A percentile compares a stretch with the other conserved stretches of the same genome.
These are phyloP conservation scores for Portevinia maculata DNA, from an alignment of 2,888 invertebrate genomes.

Conservation along the genomic window DNA sequence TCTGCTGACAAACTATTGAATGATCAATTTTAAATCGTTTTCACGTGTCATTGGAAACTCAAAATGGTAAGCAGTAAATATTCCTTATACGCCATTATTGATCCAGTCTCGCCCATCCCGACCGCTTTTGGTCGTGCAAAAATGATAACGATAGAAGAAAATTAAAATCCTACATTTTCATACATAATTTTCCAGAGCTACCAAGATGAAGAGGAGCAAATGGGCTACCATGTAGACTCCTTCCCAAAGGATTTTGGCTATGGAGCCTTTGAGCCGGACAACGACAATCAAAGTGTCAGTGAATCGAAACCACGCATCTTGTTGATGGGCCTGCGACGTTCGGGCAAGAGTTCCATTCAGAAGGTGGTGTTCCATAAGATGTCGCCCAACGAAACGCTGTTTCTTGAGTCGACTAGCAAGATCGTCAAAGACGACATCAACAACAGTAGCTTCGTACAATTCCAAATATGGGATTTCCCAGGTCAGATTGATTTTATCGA, in stretches of 20 bases:
- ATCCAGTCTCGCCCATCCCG: too few relatives aligned
- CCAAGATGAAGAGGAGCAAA: conserved; percentile 85
- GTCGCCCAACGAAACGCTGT: conserved; percentile 99
- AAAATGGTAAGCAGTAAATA: conserved; percentile 46
- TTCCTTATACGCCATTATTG: neutral
- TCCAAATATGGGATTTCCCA: conserved; percentile 99
- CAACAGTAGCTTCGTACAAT: conserved; percentile 97
- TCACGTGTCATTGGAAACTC: conserved; percentile 51
- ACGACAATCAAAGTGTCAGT: conserved; percentile 84
- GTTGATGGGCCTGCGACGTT: conserved; percentile 96
- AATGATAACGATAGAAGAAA: conserved; percentile 33
- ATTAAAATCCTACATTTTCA: neutral
- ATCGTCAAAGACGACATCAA: conserved; percentile 99
- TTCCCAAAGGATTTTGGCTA: conserved; percentile 97
- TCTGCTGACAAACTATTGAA: conserved; percentile 23
- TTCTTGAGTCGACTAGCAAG: conserved; percentile 98
- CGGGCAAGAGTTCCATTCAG: conserved; percentile 99
- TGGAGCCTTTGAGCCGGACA: conserved; percentile 93
- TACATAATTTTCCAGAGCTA: conserved; percentile 82
- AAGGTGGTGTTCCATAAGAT: conserved; percentile 99
- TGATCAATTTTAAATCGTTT: conserved; percentile 20
- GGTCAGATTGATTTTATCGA: conserved; percentile 99
- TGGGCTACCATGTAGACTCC: conserved; percentile 84
- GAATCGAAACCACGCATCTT: conserved; percentile 93
- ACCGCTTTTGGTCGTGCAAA: conserved; percentile 14